Conservation (phyloP, 2,888 invertebrate genomes). For the Xestoiulus laeticollis region DNA sequence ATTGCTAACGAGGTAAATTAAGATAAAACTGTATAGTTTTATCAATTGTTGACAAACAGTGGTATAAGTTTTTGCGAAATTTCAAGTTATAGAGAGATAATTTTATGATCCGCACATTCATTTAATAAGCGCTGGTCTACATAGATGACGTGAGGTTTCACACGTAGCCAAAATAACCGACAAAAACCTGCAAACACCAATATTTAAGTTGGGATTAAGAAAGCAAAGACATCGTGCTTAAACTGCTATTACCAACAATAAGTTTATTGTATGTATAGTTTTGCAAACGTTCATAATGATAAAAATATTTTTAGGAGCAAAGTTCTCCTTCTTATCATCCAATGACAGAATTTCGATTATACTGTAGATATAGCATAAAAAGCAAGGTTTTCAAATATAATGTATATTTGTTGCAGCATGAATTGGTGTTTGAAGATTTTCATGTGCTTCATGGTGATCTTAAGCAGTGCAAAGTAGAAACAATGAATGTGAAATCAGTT, state of each 20-base stretch:
- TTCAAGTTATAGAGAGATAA: not conserved
- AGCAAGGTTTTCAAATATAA: too few relatives aligned
- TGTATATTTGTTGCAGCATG: too few relatives aligned
- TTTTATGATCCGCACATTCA: not conserved
- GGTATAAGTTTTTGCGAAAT: not conserved
- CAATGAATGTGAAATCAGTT: too few relatives aligned
- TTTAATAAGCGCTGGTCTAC: constrained; percentile 6
- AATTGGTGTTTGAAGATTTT: too few relatives aligned
- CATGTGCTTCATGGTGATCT: too few relatives aligned
- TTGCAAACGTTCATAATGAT: not conserved
- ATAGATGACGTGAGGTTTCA: not conserved
- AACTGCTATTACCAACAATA: not conserved
- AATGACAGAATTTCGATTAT: too few relatives aligned
- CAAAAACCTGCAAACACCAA: not conserved
- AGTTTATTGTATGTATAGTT: not conserved
- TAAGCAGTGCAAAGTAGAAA: too few relatives aligned
- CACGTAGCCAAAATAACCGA: not conserved
- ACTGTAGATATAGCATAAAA: too few relatives aligned
- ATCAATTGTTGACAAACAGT: constrained; percentile 12
- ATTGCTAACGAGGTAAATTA: not conserved
- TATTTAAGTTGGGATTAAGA: not conserved
- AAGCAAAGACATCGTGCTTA: not conserved
- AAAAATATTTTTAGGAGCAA: not conserved
- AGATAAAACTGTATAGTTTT: not conserved
- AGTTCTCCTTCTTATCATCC: not conserved